Conservation (phyloP, 2,113 vertebrate species). For the Ornithorhynchus anatinus region DNA sequence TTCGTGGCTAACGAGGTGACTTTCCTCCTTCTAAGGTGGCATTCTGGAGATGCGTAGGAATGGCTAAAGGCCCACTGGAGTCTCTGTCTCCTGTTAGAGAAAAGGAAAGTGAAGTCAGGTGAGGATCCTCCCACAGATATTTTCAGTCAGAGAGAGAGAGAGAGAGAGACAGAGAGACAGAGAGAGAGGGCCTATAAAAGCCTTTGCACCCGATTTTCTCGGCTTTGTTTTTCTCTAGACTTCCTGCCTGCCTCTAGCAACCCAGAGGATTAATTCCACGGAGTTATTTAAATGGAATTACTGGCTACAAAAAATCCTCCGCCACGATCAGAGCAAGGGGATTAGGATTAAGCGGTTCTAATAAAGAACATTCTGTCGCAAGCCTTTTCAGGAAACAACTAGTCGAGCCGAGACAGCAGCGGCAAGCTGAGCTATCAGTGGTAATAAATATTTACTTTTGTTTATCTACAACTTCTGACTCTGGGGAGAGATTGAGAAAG, state of each 20-base stretch:
- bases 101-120: background rate
- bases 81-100: too few species aligned
- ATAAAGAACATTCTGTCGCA: constrained; percentile 65
- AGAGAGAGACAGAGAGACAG: too few species aligned
- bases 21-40: too few species aligned
- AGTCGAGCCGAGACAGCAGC: constrained; percentile 43
- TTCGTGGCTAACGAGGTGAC: too few species aligned
- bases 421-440: background rate
- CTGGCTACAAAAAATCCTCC: constrained; percentile 77
- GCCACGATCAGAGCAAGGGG: constrained; percentile 84
- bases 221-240: constrained; percentile 79
- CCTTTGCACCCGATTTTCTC: constrained; percentile 74
- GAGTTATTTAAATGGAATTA: constrained; percentile 88
- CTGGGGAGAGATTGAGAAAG: background rate
- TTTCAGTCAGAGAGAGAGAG: background rate
- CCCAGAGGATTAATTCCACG: constrained; percentile 83
- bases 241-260: constrained; percentile 75
- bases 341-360: constrained; percentile 84
- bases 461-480: background rate
- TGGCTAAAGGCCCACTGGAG: too few species aligned
- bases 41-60: too few species aligned
- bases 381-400: constrained; percentile 52
- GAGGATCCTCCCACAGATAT: background rate
- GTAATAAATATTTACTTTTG: background rate
- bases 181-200: constrained; percentile 68